phyloP scores from a whole-genome alignment of 1,140 invertebrate species.

The Pararge aegeria region DNA sequence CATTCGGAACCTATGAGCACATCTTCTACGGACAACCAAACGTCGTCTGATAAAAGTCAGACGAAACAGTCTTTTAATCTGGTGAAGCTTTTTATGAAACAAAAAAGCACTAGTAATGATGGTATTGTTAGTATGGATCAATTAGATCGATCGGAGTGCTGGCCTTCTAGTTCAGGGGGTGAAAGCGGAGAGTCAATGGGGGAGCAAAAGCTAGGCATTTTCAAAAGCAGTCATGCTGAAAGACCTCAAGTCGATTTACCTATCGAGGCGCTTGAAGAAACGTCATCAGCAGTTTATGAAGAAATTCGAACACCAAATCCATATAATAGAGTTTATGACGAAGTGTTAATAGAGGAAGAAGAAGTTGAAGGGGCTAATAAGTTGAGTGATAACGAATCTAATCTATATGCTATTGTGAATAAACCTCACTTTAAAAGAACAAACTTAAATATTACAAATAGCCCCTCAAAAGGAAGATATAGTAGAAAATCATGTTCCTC shows the following conservation, averaged over 20 bases:
- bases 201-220: constrained; percentile 55
- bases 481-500: constrained; percentile 71
- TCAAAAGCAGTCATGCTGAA: constrained; percentile 44
- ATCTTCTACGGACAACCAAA: constrained; percentile 73
- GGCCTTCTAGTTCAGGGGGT: constrained; percentile 79
- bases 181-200: constrained; percentile 73
- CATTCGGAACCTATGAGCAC: constrained; percentile 82
- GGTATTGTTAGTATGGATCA: constrained; percentile 83
- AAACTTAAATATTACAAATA: constrained; percentile 79
- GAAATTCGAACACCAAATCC: constrained; percentile 53
- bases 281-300: constrained; percentile 54
- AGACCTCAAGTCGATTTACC: constrained; percentile 66
- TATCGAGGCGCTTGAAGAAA: constrained; percentile 48
- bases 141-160: constrained; percentile 83
- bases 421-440: constrained; percentile 69
- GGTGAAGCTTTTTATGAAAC: constrained; percentile 94
- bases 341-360: constrained; percentile 71
- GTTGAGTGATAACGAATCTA: constrained; percentile 65
- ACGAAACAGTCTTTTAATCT: constrained; percentile 86
- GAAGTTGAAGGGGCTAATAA: constrained; percentile 57
- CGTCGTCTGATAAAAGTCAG: constrained; percentile 78
- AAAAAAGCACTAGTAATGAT: constrained; percentile 89
- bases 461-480: constrained; percentile 65
- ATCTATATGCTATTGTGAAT: constrained; percentile 76
- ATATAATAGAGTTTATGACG: constrained; percentile 64